Evolutionary conservation across 2,113 vertebrate species (phyloP).

Genomic region (Cricetomys ansorgei): DNA sequence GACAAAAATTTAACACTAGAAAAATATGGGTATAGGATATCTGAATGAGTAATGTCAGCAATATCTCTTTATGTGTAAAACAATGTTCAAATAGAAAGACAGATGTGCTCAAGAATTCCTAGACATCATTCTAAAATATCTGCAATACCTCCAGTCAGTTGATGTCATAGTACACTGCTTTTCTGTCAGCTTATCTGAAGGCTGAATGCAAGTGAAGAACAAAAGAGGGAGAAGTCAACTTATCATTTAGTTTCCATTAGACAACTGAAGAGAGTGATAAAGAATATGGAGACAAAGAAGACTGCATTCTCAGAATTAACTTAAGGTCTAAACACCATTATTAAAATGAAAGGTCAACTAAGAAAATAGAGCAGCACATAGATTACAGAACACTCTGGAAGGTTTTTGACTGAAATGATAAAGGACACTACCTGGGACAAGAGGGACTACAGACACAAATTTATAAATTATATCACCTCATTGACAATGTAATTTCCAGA

Average conservation of each 20-base stretch:
- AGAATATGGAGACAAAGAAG: slow-evolving; percentile 44
- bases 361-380: not conserved
- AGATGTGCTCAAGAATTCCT: not conserved
- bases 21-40: not conserved
- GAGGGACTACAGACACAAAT: not conserved
- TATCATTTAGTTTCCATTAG: slow-evolving; percentile 14
- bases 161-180: not conserved
- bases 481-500: not conserved
- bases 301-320: not conserved
- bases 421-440: not conserved
- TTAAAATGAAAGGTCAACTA: slow-evolving; percentile 37
- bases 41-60: not conserved
- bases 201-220: not conserved
- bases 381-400: not conserved
- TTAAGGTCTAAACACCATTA: slow-evolving; percentile 23
- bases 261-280: not conserved
- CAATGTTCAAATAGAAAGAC: slow-evolving; percentile 52
- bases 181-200: not conserved
- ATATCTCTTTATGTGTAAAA: slow-evolving; percentile 1
- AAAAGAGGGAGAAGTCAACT: slow-evolving; percentile 16
- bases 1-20: not conserved
- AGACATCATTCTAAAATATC: not conserved
- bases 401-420: slow-evolving; percentile 40
- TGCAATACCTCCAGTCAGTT: not conserved
- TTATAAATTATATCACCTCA: not conserved